Conservation (phyloP, 2,888 invertebrate species). For the Cremastobaeus sp. region DNA sequence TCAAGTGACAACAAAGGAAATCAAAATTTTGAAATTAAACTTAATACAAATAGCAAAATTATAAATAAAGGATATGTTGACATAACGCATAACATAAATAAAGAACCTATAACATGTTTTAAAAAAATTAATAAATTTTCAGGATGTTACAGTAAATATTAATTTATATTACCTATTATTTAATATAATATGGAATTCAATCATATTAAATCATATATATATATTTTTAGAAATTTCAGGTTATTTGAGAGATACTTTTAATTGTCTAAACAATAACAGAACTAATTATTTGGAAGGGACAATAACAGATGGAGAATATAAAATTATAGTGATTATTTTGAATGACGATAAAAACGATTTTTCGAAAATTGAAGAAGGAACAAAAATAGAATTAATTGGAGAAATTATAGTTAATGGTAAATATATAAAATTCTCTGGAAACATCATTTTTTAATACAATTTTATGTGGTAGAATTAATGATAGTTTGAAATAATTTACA, state of each 20-base stretch:
- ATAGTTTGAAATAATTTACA: too few relatives aligned
- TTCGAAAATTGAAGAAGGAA: background rate
- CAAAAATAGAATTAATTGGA: background rate
- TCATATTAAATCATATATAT: background rate
- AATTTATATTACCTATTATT: background rate
- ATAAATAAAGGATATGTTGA: background rate
- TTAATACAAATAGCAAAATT: background rate
- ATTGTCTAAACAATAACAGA: too few relatives aligned
- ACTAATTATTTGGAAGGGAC: too few relatives aligned
- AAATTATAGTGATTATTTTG: background rate
- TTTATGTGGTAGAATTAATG: too few relatives aligned
- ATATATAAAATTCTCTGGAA: background rate
- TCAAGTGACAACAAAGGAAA: background rate
- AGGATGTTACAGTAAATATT: too few relatives aligned
- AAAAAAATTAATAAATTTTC: too few relatives aligned
- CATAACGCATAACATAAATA: background rate
- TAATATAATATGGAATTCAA: background rate
- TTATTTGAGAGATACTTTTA: background rate
- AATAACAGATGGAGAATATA: background rate
- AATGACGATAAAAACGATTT: too few relatives aligned
- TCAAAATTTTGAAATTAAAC: background rate
- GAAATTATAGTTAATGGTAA: background rate
- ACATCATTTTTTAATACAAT: too few relatives aligned
- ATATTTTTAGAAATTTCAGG: background rate
- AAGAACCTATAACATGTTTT: background rate